These are phyloP conservation scores for Anhinga rufa DNA, from an alignment of 2,113 vertebrate genomes.

Conservation along the genomic window DNA sequence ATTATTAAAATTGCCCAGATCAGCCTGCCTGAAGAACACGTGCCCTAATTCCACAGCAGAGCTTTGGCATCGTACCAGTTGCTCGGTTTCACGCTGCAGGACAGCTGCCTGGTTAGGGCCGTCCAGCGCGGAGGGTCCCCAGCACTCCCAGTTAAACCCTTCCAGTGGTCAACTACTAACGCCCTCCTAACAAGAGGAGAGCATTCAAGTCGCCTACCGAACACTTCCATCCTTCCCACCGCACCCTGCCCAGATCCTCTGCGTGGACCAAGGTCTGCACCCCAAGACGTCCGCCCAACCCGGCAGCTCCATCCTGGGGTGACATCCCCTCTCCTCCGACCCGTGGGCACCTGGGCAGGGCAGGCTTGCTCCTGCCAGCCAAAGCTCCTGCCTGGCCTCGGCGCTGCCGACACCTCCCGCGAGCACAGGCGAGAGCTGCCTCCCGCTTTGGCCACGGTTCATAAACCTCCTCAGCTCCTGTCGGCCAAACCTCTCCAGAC, in stretches of 20 bases:
- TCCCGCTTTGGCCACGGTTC: background rate
- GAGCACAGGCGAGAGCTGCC: too few species aligned
- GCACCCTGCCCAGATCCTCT: background rate
- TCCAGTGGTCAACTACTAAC: background rate
- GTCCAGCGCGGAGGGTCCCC: background rate
- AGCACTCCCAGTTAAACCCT: background rate
- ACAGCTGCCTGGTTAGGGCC: background rate
- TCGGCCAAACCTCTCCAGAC: background rate
- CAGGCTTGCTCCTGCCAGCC: background rate
- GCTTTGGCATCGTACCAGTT: background rate
- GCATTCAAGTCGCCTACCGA: background rate
- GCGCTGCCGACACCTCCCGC: too few species aligned
- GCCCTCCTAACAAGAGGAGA: background rate
- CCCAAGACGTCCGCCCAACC: background rate
- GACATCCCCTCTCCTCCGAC: background rate
- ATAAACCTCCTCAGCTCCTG: background rate
- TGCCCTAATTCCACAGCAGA: background rate
- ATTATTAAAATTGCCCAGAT: background rate
- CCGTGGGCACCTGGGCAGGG: background rate
- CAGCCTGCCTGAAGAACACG: background rate
- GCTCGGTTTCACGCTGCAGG: background rate
- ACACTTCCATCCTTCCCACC: background rate
- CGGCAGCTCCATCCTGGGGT: background rate
- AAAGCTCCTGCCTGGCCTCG: background rate
- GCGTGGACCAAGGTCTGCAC: background rate